phyloP scores from a whole-genome alignment of 2,797 vertebrate genomes.

The Simalia tracyae region DNA sequence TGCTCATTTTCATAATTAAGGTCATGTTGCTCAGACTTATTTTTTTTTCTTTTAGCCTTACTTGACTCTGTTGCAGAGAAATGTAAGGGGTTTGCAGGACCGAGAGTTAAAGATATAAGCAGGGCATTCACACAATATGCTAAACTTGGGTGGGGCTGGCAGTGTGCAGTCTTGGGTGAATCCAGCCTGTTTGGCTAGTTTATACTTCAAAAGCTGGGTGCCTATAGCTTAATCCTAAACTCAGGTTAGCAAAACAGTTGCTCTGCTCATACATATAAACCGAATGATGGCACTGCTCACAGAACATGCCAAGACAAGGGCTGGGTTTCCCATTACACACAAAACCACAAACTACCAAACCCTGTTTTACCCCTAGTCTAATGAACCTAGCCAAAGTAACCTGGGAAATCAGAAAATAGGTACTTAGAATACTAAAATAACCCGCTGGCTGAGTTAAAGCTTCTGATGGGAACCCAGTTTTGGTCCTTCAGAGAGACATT shows the following conservation, averaged over 20 bases:
- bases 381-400: background rate
- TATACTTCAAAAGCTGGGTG: background rate
- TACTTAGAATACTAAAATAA: background rate
- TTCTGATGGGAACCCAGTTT: background rate
- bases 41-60: constrained; percentile 12
- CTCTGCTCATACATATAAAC: too few species aligned
- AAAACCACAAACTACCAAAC: background rate
- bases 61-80: constrained; percentile 32
- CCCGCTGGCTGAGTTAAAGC: background rate
- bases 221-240: background rate
- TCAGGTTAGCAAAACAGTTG: background rate
- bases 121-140: background rate
- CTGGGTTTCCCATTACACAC: background rate
- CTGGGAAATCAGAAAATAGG: background rate
- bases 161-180: background rate
- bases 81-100: background rate
- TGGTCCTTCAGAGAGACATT: background rate
- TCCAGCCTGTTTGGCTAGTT: background rate
- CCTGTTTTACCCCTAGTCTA: background rate
- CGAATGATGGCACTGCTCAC: too few species aligned
- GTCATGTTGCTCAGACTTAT: constrained; percentile 7
- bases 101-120: background rate
- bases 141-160: background rate
- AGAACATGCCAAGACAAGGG: background rate
- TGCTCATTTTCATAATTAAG: constrained; percentile 48